These are phyloP conservation scores for Euproctis similis DNA, from an alignment of 2,888 invertebrate species.

Conservation along the genomic window DNA sequence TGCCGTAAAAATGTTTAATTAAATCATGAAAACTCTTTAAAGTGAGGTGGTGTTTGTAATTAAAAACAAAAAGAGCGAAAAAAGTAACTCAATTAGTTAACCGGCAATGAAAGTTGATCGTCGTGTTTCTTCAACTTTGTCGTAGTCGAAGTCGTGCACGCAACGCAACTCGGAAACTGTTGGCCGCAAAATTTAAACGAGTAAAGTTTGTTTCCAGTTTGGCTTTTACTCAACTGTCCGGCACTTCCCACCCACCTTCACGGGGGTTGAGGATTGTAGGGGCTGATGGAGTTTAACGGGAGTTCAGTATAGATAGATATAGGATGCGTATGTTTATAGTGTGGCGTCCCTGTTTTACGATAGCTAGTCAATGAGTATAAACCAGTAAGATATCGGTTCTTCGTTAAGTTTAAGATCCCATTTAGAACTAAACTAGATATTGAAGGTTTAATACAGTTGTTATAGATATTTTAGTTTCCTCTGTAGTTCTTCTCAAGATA, in stretches of 20 bases:
- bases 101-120: slow-evolving; percentile 45
- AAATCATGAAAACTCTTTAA: slow-evolving; percentile 7
- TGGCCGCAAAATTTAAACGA: slow-evolving; percentile 72
- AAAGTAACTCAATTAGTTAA: slow-evolving; percentile 46
- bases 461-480: too few relatives aligned
- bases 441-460: too few relatives aligned
- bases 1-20: slow-evolving; percentile 10
- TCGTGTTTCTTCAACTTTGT: slow-evolving; percentile 49
- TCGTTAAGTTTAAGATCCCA: too few relatives aligned
- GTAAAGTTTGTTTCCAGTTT: slow-evolving; percentile 71
- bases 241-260: slow-evolving; percentile 15
- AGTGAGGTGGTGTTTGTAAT: slow-evolving; percentile 26
- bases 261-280: slow-evolving; percentile 19
- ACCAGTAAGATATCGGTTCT: slow-evolving; percentile 15
- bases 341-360: slow-evolving; percentile 42
- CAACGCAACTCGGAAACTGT: slow-evolving; percentile 49
- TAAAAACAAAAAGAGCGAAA: too few relatives aligned
- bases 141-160: slow-evolving; percentile 53
- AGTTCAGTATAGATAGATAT: too few relatives aligned
- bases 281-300: too few relatives aligned
- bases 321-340: slow-evolving; percentile 41
- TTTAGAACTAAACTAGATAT: too few relatives aligned
- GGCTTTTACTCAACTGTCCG: slow-evolving; percentile 64
- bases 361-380: slow-evolving; percentile 25
- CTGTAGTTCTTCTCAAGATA: too few relatives aligned